Evolutionary conservation across 2,797 vertebrate genomes (phyloP).

Genomic region (Schizopygopsis malacanthus): DNA sequence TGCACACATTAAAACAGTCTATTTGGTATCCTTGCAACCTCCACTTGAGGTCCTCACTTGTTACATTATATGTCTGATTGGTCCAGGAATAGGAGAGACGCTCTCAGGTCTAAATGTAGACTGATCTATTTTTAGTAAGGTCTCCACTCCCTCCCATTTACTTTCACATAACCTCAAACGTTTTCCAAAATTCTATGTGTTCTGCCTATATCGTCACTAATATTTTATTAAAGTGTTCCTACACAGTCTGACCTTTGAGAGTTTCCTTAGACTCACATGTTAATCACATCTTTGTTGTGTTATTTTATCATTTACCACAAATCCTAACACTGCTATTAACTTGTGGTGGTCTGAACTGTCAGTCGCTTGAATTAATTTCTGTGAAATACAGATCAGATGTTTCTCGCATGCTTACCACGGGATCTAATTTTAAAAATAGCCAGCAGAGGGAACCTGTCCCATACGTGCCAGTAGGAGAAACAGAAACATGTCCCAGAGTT

Average conservation of each 20-base stretch:
- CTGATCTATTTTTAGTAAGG: conserved; percentile 68
- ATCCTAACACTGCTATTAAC: background rate
- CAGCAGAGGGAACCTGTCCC: conserved; percentile 25
- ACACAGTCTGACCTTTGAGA: background rate
- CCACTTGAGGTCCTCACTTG: conserved; percentile 67
- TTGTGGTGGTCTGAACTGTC: background rate
- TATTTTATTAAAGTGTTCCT: background rate
- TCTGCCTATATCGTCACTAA: background rate
- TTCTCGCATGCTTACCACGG: conserved; percentile 13
- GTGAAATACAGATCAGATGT: background rate
- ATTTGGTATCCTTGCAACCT: conserved; percentile 62
- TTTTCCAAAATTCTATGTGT: background rate
- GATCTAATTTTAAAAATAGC: conserved; percentile 47
- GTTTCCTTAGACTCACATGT: background rate
- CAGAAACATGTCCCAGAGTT: conserved; percentile 22
- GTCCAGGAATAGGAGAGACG: conserved; percentile 63
- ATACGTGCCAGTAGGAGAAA: background rate
- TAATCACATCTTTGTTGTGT: background rate
- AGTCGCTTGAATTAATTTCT: background rate
- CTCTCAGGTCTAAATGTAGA: conserved; percentile 64
- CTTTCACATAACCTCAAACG: conserved; percentile 36
- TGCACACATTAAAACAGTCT: conserved; percentile 53
- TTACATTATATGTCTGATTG: conserved; percentile 68
- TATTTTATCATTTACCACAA: background rate
- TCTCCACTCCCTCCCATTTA: conserved; percentile 7